phyloP scores from a whole-genome alignment of 2,888 invertebrate genomes.

The Hydropsyche betteni region DNA sequence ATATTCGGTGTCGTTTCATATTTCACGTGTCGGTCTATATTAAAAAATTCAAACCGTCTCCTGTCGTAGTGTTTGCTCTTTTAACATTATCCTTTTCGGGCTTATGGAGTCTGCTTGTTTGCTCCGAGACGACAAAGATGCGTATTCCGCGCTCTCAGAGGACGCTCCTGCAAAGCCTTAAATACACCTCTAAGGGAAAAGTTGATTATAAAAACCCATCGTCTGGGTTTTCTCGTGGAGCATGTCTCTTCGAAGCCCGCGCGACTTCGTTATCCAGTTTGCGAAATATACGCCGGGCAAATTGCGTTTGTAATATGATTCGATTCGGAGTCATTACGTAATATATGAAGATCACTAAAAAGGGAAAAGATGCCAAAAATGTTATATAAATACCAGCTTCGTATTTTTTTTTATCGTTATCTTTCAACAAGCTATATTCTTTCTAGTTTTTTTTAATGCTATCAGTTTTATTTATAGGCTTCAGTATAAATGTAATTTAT shows the following conservation, averaged over 20 bases:
- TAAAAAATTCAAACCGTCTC: too few relatives aligned
- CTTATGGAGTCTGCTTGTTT: slow-evolving; percentile 5
- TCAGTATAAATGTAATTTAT: too few relatives aligned
- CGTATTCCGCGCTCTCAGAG: background rate
- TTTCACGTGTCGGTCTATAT: too few relatives aligned
- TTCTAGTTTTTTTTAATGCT: too few relatives aligned
- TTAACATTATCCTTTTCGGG: slow-evolving; percentile 15
- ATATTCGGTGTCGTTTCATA: too few relatives aligned
- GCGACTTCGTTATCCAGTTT: slow-evolving; percentile 8
- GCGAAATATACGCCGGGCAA: slow-evolving; percentile 1
- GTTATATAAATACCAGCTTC: too few relatives aligned
- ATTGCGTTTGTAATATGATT: slow-evolving; percentile 19
- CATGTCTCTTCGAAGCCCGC: background rate
- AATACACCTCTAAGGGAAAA: background rate
- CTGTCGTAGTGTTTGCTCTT: background rate
- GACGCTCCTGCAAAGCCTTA: background rate
- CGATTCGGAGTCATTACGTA: background rate
- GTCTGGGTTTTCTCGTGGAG: background rate
- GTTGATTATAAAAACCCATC: slow-evolving; percentile 34
- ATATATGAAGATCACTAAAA: too few relatives aligned
- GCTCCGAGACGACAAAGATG: slow-evolving; percentile 20
- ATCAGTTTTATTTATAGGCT: too few relatives aligned
- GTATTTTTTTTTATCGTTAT: too few relatives aligned
- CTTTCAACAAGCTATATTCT: too few relatives aligned
- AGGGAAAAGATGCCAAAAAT: too few relatives aligned